A percentile compares a stretch with the other conserved stretches of the same genome.
Conservation (phyloP, 2,113 vertebrate species). For the Echinops telfairi region DNA sequence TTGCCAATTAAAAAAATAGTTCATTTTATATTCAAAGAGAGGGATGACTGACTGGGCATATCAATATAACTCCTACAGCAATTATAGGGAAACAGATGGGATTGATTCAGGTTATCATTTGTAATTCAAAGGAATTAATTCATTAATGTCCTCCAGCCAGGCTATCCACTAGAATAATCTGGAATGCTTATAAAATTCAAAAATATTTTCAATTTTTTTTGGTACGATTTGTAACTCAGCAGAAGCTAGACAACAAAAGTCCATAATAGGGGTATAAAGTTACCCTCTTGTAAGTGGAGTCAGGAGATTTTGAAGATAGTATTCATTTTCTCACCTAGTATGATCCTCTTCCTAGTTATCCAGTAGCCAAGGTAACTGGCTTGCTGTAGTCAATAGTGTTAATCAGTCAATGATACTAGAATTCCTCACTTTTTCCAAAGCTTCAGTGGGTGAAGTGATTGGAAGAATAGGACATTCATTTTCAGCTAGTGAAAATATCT, state of each 20-base stretch:
- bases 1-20: neutral
- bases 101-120: neutral
- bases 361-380: neutral
- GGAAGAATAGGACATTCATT: neutral
- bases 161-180: neutral
- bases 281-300: neutral
- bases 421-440: neutral
- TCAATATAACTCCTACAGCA: no score
- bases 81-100: neutral
- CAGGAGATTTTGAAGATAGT: neutral
- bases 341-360: neutral
- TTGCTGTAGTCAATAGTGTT: neutral
- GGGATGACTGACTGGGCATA: neutral
- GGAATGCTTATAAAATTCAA: neutral
- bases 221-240: neutral
- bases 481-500: neutral
- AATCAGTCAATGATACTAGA: neutral
- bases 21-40: slow-evolving; percentile 17
- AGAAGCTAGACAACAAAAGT: neutral
- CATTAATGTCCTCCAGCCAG: neutral
- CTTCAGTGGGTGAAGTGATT: neutral
- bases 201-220: neutral
- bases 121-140: neutral
- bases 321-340: fast-evolving
- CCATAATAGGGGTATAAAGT: no score